Evolutionary conservation across 2,113 vertebrate genomes (phyloP), one percentile per base, ranked within the genome.

Genomic region (Notarius quadriscutis): DNA sequence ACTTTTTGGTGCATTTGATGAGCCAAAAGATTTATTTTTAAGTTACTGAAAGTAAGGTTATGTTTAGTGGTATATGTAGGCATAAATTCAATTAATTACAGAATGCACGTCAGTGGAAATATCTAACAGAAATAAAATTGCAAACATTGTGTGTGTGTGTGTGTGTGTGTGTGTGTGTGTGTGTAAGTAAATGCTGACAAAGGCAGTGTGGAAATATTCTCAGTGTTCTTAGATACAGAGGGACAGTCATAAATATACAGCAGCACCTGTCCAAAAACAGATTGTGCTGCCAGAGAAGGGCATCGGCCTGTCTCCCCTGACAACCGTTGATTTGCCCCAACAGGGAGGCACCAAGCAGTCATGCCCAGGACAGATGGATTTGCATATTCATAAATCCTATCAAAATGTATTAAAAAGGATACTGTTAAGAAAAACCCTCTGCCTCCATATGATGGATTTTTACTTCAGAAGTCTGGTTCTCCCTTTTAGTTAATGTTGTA

Each of bases 161-260:
- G 27, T 81, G 78, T 80, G 53, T 55, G n/a, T 80, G 53, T 58
- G n/a, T 80, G 78, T 80, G 78, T 20, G n/a, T 86, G 69, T 87
- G 55, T 84, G 65, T 58, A 48, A 74, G 55, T 80, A 8, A 74
- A 74, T 84, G 91, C 48, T 87, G 72, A 80, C 34, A 60, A 65
- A 79, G 25, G 83, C 27, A 79, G 83, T 69, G 15, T 63, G 90
- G 90, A 89, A 51, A 65, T 91, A 92, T 91, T 91, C 91, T 89
- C 89, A 88, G 67, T 4, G 74, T 84, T 92, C 81, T 91, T 88
- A 88, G 89, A 90, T 87, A 27, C 55, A 83, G 20, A 62, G n/a
- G 83, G 91, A 79, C 72, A 89, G 87, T 95, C 93, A 95, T 95
- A 94, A 94, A 95, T 95, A 95, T 94, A 95, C 94, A 95, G 85